Base-by-base conservation (phyloP, 1,140 invertebrate genomes). In the Araneus ventricosus region DNA sequence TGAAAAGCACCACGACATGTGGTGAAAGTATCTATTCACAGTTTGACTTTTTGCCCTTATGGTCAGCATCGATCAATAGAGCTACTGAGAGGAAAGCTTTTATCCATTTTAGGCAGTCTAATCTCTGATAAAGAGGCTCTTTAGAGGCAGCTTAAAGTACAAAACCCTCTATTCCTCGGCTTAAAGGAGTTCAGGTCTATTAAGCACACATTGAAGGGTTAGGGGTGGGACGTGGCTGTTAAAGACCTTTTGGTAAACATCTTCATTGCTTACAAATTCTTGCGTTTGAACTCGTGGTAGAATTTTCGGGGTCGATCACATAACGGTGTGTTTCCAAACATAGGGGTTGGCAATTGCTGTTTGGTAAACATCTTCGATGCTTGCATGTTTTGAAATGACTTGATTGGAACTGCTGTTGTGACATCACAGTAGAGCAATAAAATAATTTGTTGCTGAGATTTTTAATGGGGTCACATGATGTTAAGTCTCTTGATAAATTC, bases 151-250 rank as follows among this genome's bases (percentile, higher is more conserved):
- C 80, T 45, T 45, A 27, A 17, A 75, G 14, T 34, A 30, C 22
- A 84, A 84, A 30, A 2, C 41, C 82, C 27, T 84, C 27, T 84
- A 7, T 45, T 84, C 52, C 45, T 84, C 70, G n/a, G 3, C 24
- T 84, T 57, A 34, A 84, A 84, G 41, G n/a, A 84, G n/a, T 20
- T 84, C 45, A 10, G 41, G 39, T 84, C 45, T 84, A 84, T 84
- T 84, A 84, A 84, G 41, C 82, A 84, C 30, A 30, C n/a, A 52
- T n/a, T 30, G 82, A 84, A 45, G 70, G 70, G 34, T 34, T 75
- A 2, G 4, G 70, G 70, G 20, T 70, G 67, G 67, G 17, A 70
- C n/a, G 14, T 27, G 30, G n/a, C 5, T 27, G 27, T 30, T 67
- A 34, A 30, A 30, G 3, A 4, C 14, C 17, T 75, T 75, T 75